Conservation (phyloP, 2,113 vertebrate species). For the Plestiodon gilberti region DNA sequence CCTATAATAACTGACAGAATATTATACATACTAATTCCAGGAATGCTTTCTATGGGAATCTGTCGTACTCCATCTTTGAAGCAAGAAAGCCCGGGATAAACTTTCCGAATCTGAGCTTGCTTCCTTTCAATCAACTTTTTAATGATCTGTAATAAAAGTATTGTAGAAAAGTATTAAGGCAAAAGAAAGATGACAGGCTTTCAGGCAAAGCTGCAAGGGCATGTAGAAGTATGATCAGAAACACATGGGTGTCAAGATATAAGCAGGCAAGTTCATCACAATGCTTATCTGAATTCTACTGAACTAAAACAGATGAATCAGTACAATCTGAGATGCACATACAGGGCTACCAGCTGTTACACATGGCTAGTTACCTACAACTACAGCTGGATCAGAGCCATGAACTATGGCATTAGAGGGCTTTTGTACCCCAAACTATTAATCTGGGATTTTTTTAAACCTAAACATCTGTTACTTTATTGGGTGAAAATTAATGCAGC, state of each 20-base stretch:
- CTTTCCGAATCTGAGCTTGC: slow-evolving; percentile 97
- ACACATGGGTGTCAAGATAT: background rate
- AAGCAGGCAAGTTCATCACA: background rate
- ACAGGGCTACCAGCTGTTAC: background rate
- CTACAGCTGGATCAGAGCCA: background rate
- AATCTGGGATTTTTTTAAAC: background rate
- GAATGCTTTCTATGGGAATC: slow-evolving; percentile 99
- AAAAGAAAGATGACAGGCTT: background rate
- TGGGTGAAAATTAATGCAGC: background rate
- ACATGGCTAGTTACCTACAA: background rate
- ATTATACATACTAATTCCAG: slow-evolving; percentile 93
- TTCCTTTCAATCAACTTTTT: slow-evolving; percentile 99
- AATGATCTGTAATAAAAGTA: slow-evolving; percentile 88
- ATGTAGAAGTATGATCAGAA: background rate
- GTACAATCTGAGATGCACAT: background rate
- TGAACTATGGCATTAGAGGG: background rate
- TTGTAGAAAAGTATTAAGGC: slow-evolving; percentile 3
- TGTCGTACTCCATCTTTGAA: slow-evolving; percentile 98
- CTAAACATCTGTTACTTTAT: background rate
- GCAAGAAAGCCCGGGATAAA: slow-evolving; percentile 98
- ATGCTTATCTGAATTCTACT: background rate
- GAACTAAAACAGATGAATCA: background rate
- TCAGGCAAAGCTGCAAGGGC: background rate
- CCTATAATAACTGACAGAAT: background rate
- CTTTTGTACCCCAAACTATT: background rate